Conservation (phyloP, 2,113 vertebrate species). For the Hoplias malabaricus region DNA sequence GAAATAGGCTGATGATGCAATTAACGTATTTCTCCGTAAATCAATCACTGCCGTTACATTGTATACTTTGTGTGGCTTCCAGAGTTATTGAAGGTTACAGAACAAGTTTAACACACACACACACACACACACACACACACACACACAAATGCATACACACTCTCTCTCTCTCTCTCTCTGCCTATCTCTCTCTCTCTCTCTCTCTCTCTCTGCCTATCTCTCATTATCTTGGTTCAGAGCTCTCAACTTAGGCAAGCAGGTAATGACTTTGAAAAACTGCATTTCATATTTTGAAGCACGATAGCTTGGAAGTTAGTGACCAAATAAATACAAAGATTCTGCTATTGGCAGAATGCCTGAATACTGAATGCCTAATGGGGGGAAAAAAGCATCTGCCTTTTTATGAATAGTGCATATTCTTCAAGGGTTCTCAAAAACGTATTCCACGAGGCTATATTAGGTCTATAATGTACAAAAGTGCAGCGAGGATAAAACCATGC, state of each 20-base stretch:
- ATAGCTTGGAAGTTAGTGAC: not conserved
- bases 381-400: not conserved
- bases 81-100: not conserved
- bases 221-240: not conserved
- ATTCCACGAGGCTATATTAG: too few relatives aligned
- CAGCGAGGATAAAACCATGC: not conserved
- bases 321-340: not conserved
- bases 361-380: not conserved
- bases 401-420: not conserved
- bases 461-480: not conserved
- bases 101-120: not conserved
- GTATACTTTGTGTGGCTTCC: not conserved
- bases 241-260: not conserved
- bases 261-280: not conserved
- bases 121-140: too few relatives aligned
- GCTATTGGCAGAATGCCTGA: not conserved
- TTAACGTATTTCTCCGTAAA: not conserved
- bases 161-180: too few relatives aligned
- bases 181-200: too few relatives aligned
- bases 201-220: not conserved
- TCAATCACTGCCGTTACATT: conserved; percentile 29
- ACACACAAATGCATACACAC: too few relatives aligned
- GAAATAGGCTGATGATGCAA: not conserved
- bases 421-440: not conserved
- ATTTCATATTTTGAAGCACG: not conserved